These are phyloP conservation scores for Erythrocercus mccallii DNA, from an alignment of 2,113 vertebrate genomes.

Conservation along the genomic window DNA sequence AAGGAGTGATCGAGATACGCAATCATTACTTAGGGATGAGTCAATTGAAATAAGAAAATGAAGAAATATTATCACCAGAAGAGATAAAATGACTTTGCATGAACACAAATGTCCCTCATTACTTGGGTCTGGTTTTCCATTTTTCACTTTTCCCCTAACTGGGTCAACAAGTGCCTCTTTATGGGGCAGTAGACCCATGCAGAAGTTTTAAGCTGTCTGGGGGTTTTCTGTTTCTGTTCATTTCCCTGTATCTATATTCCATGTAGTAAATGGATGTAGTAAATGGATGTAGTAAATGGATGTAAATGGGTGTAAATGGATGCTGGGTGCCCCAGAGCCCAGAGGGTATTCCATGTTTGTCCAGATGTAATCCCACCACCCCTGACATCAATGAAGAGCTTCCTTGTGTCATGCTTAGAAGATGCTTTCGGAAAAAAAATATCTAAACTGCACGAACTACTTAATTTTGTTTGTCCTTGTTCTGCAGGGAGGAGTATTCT, in stretches of 20 bases:
- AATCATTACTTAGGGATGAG: background rate
- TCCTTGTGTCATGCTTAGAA: background rate
- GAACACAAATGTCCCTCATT: background rate
- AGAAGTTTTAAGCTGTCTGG: background rate
- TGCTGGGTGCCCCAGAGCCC: background rate
- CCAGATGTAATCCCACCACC: background rate
- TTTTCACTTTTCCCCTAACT: background rate
- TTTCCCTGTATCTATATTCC: background rate
- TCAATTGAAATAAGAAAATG: background rate
- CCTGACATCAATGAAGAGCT: background rate
- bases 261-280: no score
- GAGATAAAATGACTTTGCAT: background rate
- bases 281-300: no score
- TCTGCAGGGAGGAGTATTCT: background rate
- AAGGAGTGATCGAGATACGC: background rate
- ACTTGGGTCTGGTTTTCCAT: background rate
- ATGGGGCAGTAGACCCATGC: background rate
- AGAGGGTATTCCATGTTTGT: background rate
- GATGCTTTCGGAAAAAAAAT: background rate
- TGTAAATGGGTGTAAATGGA: background rate
- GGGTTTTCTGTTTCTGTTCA: background rate
- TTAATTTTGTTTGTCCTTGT: background rate
- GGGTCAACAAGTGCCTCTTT: background rate
- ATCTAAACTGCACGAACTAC: background rate
- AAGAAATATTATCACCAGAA: background rate